Base-by-base conservation (phyloP, 23 tunicate genomes). In the Pegea sp. region DNA sequence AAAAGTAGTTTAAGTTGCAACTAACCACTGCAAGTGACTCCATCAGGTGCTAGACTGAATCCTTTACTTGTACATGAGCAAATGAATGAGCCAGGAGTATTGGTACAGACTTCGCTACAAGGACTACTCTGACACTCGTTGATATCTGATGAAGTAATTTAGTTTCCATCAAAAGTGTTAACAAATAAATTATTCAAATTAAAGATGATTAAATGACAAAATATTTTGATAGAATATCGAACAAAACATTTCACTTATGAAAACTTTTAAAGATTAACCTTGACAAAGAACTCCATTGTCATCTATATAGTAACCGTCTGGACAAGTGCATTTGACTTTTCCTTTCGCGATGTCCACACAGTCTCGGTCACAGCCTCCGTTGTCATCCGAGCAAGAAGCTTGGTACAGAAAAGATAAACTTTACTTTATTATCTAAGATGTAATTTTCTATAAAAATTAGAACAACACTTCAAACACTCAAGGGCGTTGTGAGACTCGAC, bases 11-110 rank as follows among this genome's bases (percentile, higher is more conserved):
- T 13, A 51, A 51, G 7, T 13, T 51, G 19, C 56, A n/a, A 34
- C 48, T 49, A 21, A 81, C 93, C 93, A 50, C 81, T 66, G 60
- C 93, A 81, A 16, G 72, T 72, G 23, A 55, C 11, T 3, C 68
- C 64, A 38, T 81, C 64, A 21, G 93, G 93, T 7, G 80, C 59
- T 3, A 81, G 56, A 1, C 24, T 26, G 52, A 31, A 67, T 32
- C 93, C 93, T 3, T 65, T 62, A n/a, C 29, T 34, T 0, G 18
- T 57, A 52, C 93, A 81, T 13, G 64, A 49, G 42, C 93, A 81
- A 13, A 44, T 42, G 48, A 30, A 81, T 1, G 93, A 81, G 3
- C 93, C 93, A 1, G 50, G 44, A 4, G 81, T 71, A 75, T 81
- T 81, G 29, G 54, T 28, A 38, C 93, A 81, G 18, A 1, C 52